Evolutionary conservation across 2,797 vertebrate species (phyloP).

Genomic region (Poeciliopsis turneri): DNA sequence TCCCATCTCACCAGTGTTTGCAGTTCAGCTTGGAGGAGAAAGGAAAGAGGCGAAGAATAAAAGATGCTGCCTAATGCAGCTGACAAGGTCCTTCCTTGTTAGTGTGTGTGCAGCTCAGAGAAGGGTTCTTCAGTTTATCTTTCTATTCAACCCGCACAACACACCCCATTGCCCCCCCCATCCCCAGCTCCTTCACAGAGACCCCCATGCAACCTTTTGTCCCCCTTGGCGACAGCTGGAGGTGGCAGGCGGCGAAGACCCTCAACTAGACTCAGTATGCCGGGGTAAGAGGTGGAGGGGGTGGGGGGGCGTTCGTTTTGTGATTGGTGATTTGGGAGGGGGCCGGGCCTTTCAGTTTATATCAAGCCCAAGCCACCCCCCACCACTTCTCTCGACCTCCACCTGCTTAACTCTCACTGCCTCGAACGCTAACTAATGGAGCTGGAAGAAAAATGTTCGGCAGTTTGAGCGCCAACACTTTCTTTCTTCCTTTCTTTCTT

Average conservation of each 20-base stretch:
- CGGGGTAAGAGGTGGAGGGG: not conserved
- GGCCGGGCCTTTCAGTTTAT: slow-evolving; percentile 35
- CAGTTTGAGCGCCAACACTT: not conserved
- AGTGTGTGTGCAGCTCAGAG: slow-evolving; percentile 27
- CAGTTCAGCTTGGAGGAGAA: slow-evolving; percentile 25
- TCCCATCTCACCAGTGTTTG: slow-evolving; percentile 18
- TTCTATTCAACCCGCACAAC: slow-evolving; percentile 67
- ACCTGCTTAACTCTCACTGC: slow-evolving; percentile 6
- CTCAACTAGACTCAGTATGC: slow-evolving; percentile 35
- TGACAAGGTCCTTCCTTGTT: slow-evolving; percentile 72
- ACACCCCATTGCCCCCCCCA: slow-evolving; percentile 1
- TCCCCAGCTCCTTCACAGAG: slow-evolving; percentile 58
- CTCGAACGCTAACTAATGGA: slow-evolving; percentile 23
- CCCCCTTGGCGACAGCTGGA: slow-evolving; percentile 83
- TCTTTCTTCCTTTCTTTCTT: not conserved
- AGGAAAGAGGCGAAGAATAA: slow-evolving; percentile 18
- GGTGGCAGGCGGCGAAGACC: slow-evolving; percentile 71
- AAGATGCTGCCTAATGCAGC: slow-evolving; percentile 79
- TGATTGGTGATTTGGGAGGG: slow-evolving; percentile 6
- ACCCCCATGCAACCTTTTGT: slow-evolving; percentile 80
- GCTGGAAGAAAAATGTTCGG: slow-evolving; percentile 13
- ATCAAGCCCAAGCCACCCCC: not conserved
- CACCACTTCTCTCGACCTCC: slow-evolving; percentile 37
- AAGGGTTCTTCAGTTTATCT: slow-evolving; percentile 78
- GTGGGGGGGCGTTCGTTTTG: slow-evolving; percentile 17